Conservation (phyloP, 2,113 vertebrate species). For the Odontesthes bonariensis region DNA sequence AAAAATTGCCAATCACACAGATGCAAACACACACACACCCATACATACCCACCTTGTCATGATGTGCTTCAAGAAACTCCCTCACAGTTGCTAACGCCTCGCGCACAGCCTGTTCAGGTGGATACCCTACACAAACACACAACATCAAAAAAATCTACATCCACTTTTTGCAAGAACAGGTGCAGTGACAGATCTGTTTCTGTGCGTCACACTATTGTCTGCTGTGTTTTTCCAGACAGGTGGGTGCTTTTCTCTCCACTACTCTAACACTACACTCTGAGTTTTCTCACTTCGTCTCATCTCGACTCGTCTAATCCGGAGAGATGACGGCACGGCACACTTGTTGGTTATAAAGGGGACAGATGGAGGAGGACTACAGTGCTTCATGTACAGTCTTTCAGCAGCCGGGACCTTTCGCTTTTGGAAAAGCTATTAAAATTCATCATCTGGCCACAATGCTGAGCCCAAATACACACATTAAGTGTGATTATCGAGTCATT, state of each 20-base stretch:
- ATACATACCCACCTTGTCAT: constrained; percentile 70
- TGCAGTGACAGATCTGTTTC: constrained; percentile 49
- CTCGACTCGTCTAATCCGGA: constrained; percentile 1
- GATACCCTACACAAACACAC: constrained; percentile 79
- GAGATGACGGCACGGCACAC: constrained; percentile 49
- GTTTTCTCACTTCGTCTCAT: constrained; percentile 35
- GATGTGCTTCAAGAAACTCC: constrained; percentile 82
- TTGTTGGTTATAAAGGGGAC: constrained; percentile 54
- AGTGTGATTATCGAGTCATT: constrained; percentile 39
- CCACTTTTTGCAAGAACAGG: constrained; percentile 43
- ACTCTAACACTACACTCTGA: constrained; percentile 19
- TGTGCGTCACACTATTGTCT: constrained; percentile 15
- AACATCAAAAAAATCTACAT: constrained; percentile 51
- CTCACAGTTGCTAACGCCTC: constrained; percentile 82
- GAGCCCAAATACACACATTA: constrained; percentile 45
- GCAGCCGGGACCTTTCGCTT: constrained; percentile 34
- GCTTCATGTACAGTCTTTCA: constrained; percentile 32
- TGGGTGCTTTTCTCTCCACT: constrained; percentile 32
- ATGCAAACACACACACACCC: constrained; percentile 36
- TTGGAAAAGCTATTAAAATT: constrained; percentile 39
- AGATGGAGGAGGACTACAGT: constrained; percentile 41
- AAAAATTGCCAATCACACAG: constrained; percentile 61
- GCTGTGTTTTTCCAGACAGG: constrained; percentile 19
- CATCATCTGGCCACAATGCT: constrained; percentile 40
- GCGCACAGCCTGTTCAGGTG: constrained; percentile 80